phyloP scores from a whole-genome alignment of 2,113 vertebrate species.

The Geococcyx californianus region DNA sequence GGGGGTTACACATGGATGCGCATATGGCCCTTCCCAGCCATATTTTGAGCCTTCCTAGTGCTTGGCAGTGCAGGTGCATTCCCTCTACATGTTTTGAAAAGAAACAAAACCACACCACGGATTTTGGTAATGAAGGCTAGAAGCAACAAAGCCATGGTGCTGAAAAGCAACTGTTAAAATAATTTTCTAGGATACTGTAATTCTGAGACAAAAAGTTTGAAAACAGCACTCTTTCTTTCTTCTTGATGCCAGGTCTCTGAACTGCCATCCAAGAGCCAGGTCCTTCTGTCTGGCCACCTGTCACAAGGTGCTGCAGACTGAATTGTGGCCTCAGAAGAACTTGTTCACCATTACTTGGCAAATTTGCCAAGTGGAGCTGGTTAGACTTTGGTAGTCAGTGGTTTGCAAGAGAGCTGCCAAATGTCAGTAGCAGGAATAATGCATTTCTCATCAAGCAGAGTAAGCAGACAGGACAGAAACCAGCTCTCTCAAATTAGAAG shows the following conservation, averaged over 20 bases:
- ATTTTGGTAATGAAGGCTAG: not conserved
- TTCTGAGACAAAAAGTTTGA: not conserved
- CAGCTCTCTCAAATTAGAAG: not conserved
- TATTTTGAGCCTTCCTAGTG: not conserved
- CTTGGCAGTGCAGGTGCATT: not conserved
- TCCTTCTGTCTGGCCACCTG: slow-evolving; percentile 53
- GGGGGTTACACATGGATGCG: slow-evolving; percentile 5
- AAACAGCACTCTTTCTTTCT: not conserved
- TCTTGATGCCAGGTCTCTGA: not conserved
- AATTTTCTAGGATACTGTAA: not conserved
- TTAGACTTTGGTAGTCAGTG: not conserved
- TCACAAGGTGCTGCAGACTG: not conserved
- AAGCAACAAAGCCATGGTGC: not conserved
- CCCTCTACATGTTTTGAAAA: not conserved
- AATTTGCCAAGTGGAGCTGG: not conserved
- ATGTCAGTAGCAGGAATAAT: not conserved
- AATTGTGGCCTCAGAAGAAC: not conserved
- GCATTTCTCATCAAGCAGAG: not conserved
- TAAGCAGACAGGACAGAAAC: not conserved
- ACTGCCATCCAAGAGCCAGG: not conserved
- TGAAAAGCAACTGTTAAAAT: not conserved
- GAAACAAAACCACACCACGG: not conserved
- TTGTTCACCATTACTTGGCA: not conserved
- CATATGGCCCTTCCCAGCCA: not conserved
- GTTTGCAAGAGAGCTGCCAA: not conserved